Percentiles rank a stretch among this genome's conserved stretches.
Evolutionary conservation across 2,888 invertebrate species (phyloP).

Genomic region (Cyaniris semiargus): DNA sequence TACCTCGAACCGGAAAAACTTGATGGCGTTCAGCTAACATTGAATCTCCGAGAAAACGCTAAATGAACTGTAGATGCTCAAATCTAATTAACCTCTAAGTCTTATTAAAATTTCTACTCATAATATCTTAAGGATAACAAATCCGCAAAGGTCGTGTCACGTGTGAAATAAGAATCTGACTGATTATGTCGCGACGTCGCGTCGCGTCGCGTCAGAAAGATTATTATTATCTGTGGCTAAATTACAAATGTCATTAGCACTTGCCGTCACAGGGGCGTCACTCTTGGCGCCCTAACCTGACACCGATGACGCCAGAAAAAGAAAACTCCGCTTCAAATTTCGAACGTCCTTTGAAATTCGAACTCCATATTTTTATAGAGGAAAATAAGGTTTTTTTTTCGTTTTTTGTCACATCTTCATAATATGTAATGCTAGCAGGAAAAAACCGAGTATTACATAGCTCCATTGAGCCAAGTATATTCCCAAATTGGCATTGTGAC

Average conservation of each 20-base stretch:
- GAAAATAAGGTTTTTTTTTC: not conserved
- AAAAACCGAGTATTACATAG: not conserved
- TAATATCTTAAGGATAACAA: not conserved
- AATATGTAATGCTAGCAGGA: not conserved
- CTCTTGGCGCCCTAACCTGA: conserved; percentile 20
- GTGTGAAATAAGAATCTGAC: not conserved
- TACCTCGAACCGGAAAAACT: too few species aligned
- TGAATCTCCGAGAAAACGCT: too few species aligned
- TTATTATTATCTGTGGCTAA: conserved; percentile 7
- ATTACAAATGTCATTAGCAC: conserved; percentile 43
- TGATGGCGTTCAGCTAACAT: too few species aligned
- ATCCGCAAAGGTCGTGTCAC: not conserved
- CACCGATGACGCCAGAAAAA: not conserved
- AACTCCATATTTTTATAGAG: not conserved
- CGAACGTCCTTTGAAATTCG: not conserved
- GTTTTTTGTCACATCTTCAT: not conserved
- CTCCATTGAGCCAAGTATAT: not conserved
- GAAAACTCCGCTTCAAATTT: not conserved
- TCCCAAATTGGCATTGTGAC: not conserved
- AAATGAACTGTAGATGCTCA: too few species aligned
- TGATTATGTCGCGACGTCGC: not conserved
- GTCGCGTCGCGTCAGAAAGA: not conserved
- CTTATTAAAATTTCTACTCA: not conserved
- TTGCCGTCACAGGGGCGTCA: too few species aligned
- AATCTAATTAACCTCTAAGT: not conserved